phyloP scores from a whole-genome alignment of 2,113 vertebrate genomes.

The Scortum barcoo region DNA sequence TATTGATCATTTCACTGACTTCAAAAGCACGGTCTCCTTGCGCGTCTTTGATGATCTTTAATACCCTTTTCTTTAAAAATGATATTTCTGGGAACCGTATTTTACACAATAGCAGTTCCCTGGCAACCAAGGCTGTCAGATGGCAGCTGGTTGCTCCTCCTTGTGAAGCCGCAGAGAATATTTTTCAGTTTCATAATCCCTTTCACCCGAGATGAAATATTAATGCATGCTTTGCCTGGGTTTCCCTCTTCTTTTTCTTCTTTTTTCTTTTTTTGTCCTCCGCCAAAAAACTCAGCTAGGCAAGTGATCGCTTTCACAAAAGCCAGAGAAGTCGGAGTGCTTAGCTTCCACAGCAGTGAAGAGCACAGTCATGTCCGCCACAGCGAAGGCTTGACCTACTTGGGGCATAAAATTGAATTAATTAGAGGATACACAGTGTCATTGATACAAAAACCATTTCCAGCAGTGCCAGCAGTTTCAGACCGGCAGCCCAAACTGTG shows the following conservation, averaged over 20 bases:
- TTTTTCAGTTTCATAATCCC: slow-evolving; percentile 60
- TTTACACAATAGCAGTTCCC: slow-evolving; percentile 66
- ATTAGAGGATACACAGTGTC: neutral
- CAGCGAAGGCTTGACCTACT: neutral
- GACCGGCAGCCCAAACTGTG: neutral
- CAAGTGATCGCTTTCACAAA: slow-evolving; percentile 1
- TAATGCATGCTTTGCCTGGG: slow-evolving; percentile 36
- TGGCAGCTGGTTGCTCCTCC: slow-evolving; percentile 42
- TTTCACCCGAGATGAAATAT: slow-evolving; percentile 64
- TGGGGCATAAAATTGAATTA: neutral
- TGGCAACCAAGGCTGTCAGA: slow-evolving; percentile 73
- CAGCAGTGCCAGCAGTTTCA: neutral
- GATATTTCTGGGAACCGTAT: slow-evolving; percentile 1
- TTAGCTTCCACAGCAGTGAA: neutral
- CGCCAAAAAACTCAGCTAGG: neutral
- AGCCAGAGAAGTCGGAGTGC: slow-evolving; percentile 14
- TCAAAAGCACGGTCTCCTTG: neutral
- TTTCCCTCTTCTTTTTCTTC: slow-evolving; percentile 9
- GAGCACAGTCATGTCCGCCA: neutral
- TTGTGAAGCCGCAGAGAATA: slow-evolving; percentile 32
- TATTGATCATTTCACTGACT: slow-evolving; percentile 3
- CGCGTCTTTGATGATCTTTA: neutral
- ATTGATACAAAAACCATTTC: neutral
- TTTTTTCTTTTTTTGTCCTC: neutral
- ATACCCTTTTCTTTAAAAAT: slow-evolving; percentile 7